Base-by-base conservation (phyloP, 1,140 invertebrate species). In the Nebria ingens region DNA sequence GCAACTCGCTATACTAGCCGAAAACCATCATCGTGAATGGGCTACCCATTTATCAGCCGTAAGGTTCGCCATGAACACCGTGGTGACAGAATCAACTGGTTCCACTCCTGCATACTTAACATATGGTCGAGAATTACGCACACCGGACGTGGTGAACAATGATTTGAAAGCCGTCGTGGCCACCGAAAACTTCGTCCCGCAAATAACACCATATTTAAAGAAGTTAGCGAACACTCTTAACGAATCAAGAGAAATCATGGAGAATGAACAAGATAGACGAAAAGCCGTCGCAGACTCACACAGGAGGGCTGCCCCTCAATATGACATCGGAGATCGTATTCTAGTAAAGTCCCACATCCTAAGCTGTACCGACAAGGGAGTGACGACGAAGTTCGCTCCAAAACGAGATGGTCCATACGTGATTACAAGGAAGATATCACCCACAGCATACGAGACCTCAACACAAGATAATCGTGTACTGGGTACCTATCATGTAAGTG, bases 11-110 rank as follows among this genome's bases (percentile, higher is more conserved):
- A 66, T 70, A 1, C 59, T 59, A 20, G 45, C 65, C n/a, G 21
- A 55, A 29, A 23, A 61, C 59, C 60, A 71, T 19, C 73, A 76
- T 25, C 54, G 40, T 2, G 53, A 56, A 0, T 76, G 67, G 71
- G 63, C 68, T 45, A 52, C 61, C 1, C 57, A 67, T 21, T 55
- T 76, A 1, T 60, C 64, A 1, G 62, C 67, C 19, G 61, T 74
- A 2, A 58, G 65, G 0, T 75, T 72, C 52, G 71, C 72, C 0
- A 66, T 71, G 56, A 74, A 76, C 51, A 70, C 72, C 0, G 66
- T 65, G 0, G 57, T 62, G 2, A 55, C 70, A 57, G 56, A 63
- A 12, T 59, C 65, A 0, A 76, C 73, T 0, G 68, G 66, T 3
- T 69, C 62, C 40, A 68, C 69, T 0, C 71, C 74, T 0, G 69